Evolutionary conservation across 2,888 invertebrate genomes (phyloP), one percentile per base, ranked within the genome.

Genomic region (Cremastobaeus sp.): DNA sequence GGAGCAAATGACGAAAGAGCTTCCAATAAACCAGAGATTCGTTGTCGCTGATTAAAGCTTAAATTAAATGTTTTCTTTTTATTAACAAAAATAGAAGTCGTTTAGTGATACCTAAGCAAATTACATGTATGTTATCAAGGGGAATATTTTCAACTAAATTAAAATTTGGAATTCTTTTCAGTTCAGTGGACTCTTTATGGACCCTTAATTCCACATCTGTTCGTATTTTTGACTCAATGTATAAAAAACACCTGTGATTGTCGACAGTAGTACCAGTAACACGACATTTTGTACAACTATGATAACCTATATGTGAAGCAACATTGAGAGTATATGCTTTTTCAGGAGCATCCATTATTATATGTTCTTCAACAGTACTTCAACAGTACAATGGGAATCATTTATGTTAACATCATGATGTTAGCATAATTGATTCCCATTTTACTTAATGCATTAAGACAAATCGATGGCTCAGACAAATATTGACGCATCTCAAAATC

Each of bases 111-210:
- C 74, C 69, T 28, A 74, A 32, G n/a, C 47, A 64, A 15, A 74
- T 37, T 1, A 52, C 25, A 35, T 74, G 73, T 64, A 74, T 68
- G 18, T 57, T 59, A 35, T 82, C 80, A 8, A 79, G 30, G 5
- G 78, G 76, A 34, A 81, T 64, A 43, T 72, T 59, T 50, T 62
- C 47, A 11, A 81, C 65, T 64, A 81, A 76, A 71, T 79, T 52
- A 45, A 81, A 76, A 17, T 68, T 59, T 15, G 77, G 78, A 43
- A 80, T 69, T 28, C 65, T 68, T 64, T 69, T 64, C 18, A 80
- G 48, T 57, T 75, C 48, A 18, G 18, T 41, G 6, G 8, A 6
- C 9, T 2, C 3, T 21, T 14, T 21, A 25, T 50, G 20, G n/a
- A 8, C 45, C 35, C 64, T 52, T 20, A 72, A 65, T 45, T 72